Conservation (phyloP, 1,140 invertebrate genomes). For the Amphibalanus amphitrite region DNA sequence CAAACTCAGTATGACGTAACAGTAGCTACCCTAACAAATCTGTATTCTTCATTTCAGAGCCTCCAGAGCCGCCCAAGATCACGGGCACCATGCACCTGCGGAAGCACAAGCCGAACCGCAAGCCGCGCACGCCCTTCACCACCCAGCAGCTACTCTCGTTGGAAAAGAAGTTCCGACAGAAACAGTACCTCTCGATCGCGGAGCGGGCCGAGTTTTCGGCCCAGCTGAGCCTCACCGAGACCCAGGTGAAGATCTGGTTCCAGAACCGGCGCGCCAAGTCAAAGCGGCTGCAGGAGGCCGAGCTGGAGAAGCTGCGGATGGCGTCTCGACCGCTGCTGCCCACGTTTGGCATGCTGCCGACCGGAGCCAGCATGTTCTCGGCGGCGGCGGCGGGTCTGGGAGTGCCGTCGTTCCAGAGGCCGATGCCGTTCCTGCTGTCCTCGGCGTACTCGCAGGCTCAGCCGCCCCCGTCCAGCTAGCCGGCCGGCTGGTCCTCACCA, state of each 20-base stretch:
- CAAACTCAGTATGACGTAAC: too few species aligned
- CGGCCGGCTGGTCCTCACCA: too few species aligned
- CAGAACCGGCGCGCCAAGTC: slow-evolving; percentile 41
- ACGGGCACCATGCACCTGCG: slow-evolving; percentile 25
- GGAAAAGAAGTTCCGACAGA: slow-evolving; percentile 43
- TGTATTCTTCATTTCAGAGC: slow-evolving; percentile 29
- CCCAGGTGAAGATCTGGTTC: slow-evolving; percentile 44
- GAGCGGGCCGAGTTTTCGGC: slow-evolving; percentile 46
- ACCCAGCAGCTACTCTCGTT: slow-evolving; percentile 43
- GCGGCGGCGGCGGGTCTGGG: neutral
- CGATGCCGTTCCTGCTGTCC: neutral
- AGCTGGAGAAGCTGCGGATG: slow-evolving; percentile 28
- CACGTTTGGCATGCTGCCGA: slow-evolving; percentile 22
- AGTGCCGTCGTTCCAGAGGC: neutral
- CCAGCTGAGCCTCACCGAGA: slow-evolving; percentile 42
- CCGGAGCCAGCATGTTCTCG: slow-evolving; percentile 3
- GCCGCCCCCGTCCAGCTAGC: neutral
- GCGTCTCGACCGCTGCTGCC: slow-evolving; percentile 27
- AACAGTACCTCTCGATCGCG: slow-evolving; percentile 45
- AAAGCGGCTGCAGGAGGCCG: slow-evolving; percentile 39
- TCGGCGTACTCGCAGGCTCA: neutral
- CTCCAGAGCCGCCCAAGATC: slow-evolving; percentile 21
- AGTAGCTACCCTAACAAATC: too few species aligned
- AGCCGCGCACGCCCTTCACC: slow-evolving; percentile 47
- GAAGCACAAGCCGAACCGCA: slow-evolving; percentile 48